phyloP scores from a whole-genome alignment of 2,113 vertebrate genomes.

The Ceratotherium simum region DNA sequence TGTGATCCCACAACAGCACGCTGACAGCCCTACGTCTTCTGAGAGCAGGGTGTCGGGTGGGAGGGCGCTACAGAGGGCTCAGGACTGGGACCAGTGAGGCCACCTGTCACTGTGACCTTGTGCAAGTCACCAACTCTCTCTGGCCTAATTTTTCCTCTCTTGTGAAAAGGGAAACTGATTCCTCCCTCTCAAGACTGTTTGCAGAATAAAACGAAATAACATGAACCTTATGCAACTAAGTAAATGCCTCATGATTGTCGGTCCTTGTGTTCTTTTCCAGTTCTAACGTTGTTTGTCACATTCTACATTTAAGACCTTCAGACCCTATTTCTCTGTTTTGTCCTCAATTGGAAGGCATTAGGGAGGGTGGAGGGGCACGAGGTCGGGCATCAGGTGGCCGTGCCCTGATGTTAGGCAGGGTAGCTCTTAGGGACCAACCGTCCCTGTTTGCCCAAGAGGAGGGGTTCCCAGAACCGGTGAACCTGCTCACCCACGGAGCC shows the following conservation, averaged over 20 bases:
- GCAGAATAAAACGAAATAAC: background rate
- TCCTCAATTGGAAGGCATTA: background rate
- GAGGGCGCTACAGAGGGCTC: background rate
- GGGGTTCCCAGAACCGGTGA: fast-evolving
- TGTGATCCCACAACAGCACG: fast-evolving
- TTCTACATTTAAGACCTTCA: too few species aligned
- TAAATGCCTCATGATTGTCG: fast-evolving
- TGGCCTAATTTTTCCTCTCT: background rate
- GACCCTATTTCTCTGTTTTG: background rate
- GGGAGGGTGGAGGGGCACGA: fast-evolving
- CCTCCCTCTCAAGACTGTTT: slow-evolving; percentile 53
- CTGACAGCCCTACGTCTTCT: background rate
- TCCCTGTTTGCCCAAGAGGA: background rate
- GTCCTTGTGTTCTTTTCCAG: background rate
- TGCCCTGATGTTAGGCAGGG: background rate
- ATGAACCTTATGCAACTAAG: fast-evolving
- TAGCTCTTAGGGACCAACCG: background rate
- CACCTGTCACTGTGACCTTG: background rate
- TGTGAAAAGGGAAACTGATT: background rate
- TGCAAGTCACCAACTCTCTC: background rate
- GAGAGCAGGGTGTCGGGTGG: fast-evolving
- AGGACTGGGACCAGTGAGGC: fast-evolving
- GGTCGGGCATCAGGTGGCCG: too few species aligned
- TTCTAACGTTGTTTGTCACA: background rate
- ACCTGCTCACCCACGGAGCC: fast-evolving